These are phyloP conservation scores for Galemys pyrenaicus DNA, from an alignment of 2,113 vertebrate species.

Conservation along the genomic window DNA sequence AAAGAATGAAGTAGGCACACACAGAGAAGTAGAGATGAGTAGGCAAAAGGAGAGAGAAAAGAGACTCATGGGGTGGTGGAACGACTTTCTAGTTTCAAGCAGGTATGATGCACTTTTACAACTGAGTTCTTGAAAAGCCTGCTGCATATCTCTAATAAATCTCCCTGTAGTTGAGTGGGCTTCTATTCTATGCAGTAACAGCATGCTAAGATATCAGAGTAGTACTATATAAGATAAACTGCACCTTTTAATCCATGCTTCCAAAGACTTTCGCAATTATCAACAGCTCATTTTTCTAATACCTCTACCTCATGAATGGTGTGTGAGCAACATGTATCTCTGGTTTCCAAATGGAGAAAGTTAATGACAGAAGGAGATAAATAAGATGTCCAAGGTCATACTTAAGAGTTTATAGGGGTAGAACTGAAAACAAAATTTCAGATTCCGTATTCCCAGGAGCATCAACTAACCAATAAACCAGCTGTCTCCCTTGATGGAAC, in stretches of 20 bases:
- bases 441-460: conserved; percentile 51
- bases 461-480: conserved; percentile 61
- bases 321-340: background rate
- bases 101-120: background rate
- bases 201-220: background rate
- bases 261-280: background rate
- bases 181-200: background rate
- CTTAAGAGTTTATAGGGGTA: conserved; percentile 17
- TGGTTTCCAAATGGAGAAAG: background rate
- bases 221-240: background rate
- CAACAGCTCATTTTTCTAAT: background rate
- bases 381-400: conserved; percentile 50
- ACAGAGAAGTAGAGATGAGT: background rate
- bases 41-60: background rate
- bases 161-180: background rate
- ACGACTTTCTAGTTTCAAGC: background rate
- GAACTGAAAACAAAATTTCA: background rate
- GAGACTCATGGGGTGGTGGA: too few species aligned
- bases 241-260: background rate
- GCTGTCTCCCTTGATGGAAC: conserved; percentile 65
- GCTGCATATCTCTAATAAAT: background rate
- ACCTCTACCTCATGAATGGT: background rate
- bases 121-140: background rate
- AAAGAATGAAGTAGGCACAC: background rate
- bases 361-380: conserved; percentile 17